Conservation (phyloP, 2,888 invertebrate genomes). For the Parnassius smintheus region DNA sequence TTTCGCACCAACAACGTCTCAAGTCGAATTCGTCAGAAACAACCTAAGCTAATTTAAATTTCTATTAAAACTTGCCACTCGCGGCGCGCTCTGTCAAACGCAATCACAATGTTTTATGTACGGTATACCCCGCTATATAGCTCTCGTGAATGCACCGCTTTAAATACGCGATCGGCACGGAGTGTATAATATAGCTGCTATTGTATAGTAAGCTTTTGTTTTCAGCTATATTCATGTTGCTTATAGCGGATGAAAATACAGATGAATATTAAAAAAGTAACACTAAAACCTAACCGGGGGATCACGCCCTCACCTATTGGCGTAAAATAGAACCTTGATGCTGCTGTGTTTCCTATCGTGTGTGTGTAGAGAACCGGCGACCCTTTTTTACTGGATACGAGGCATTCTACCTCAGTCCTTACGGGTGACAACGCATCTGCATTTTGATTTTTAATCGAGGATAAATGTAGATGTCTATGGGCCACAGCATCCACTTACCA, state of each 20-base stretch:
- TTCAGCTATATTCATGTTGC: neutral
- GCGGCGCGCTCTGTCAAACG: constrained; percentile 59
- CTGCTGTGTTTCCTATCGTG: too few relatives aligned
- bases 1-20: constrained; percentile 19
- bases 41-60: constrained; percentile 69
- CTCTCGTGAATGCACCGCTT: constrained; percentile 20
- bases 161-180: constrained; percentile 1
- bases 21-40: constrained; percentile 34
- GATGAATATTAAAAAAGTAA: too few relatives aligned
- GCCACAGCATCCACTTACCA: too few relatives aligned
- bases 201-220: neutral
- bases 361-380: too few relatives aligned
- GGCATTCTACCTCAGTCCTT: too few relatives aligned
- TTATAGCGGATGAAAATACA: neutral
- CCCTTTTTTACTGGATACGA: too few relatives aligned
- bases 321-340: too few relatives aligned
- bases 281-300: too few relatives aligned
- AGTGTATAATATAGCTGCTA: constrained; percentile 1
- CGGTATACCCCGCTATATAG: constrained; percentile 27
- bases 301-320: too few relatives aligned
- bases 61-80: constrained; percentile 75
- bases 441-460: too few relatives aligned
- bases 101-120: constrained; percentile 66
- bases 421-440: too few relatives aligned
- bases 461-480: too few relatives aligned